Conservation (phyloP, 92 coral and sea anemone genomes). For the Palythoa heliodiscus region DNA sequence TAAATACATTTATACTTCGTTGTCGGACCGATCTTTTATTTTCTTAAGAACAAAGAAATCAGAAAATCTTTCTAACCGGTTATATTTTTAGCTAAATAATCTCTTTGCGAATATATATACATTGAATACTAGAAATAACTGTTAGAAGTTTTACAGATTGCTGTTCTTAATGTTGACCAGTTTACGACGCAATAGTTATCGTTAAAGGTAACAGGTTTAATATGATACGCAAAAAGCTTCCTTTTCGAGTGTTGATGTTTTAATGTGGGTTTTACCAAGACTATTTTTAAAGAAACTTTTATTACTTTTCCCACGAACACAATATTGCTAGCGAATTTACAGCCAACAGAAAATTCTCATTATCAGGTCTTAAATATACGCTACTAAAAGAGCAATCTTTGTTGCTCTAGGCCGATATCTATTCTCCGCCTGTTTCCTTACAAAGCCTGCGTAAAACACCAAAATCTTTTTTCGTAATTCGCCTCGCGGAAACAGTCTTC, state of each 20-base stretch:
- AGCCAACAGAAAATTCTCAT: background rate
- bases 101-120: too few species aligned
- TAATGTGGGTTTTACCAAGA: background rate
- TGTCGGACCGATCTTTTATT: background rate
- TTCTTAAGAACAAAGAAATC: background rate
- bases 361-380: background rate
- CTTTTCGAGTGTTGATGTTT: background rate
- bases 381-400: background rate
- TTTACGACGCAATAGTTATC: background rate
- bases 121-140: background rate
- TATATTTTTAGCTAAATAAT: background rate
- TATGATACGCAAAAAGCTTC: background rate
- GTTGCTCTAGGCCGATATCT: conserved; percentile 15
- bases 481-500: conserved; percentile 20
- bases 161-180: background rate
- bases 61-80: background rate
- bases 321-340: background rate
- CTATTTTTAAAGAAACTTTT: background rate
- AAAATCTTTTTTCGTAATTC: background rate
- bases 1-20: background rate
- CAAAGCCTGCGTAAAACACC: conserved; percentile 17
- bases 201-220: background rate
- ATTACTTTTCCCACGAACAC: conserved; percentile 10
- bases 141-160: background rate
- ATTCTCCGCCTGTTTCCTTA: conserved; percentile 15